These are phyloP conservation scores for Pristionchus mayeri DNA, from an alignment of 2,888 invertebrate genomes.

Conservation along the genomic window DNA sequence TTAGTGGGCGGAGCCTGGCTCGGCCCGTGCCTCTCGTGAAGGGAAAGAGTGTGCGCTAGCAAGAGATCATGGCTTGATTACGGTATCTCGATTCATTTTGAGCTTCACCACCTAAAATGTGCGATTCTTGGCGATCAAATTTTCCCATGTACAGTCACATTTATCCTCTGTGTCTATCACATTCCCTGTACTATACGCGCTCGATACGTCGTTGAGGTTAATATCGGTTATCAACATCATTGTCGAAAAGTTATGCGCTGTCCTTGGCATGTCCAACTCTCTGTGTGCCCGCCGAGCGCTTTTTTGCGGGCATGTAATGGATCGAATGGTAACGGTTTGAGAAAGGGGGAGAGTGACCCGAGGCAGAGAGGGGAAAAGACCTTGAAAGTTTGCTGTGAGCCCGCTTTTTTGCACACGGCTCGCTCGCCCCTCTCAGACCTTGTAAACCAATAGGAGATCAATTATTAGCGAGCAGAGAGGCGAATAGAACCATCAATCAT, in stretches of 20 bases:
- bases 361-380: not conserved
- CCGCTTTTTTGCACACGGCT: not conserved
- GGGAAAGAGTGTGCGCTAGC: not conserved
- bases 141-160: not conserved
- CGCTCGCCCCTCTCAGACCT: not conserved
- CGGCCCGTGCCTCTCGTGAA: constrained; percentile 1
- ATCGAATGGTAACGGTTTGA: constrained; percentile 11
- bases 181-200: not conserved
- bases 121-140: not conserved
- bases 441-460: constrained; percentile 31
- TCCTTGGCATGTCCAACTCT: constrained; percentile 40
- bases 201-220: not conserved
- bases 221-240: not conserved
- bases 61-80: not conserved
- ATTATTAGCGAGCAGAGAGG: not conserved
- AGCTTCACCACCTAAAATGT: not conserved
- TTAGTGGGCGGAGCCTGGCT: not conserved
- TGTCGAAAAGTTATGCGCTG: not conserved
- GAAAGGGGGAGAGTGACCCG: constrained; percentile 5
- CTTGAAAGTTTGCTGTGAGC: not conserved
- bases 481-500: constrained; percentile 7
- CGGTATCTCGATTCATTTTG: not conserved
- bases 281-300: not conserved
- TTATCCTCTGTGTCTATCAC: not conserved
- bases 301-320: constrained; percentile 25